Evolutionary conservation across 1,140 invertebrate species (phyloP).

Genomic region (Ceratosolen solmsi): DNA sequence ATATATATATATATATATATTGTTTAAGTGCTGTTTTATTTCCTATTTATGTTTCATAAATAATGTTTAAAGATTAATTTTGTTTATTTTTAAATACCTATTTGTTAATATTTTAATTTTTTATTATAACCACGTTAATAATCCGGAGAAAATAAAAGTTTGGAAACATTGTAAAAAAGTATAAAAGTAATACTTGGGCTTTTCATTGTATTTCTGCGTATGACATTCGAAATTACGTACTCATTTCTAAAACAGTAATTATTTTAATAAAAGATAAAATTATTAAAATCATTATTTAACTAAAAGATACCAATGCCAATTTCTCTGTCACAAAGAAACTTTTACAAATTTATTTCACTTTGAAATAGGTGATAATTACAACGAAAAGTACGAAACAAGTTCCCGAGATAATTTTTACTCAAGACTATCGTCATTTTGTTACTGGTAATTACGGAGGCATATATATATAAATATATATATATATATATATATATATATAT

Average conservation of each 20-base stretch:
- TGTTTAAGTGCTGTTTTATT: too few relatives aligned
- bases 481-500: too few relatives aligned
- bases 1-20: too few relatives aligned
- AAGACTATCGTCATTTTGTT: background rate
- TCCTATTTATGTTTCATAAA: too few relatives aligned
- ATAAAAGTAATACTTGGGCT: background rate
- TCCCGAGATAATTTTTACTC: background rate
- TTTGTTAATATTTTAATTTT: too few relatives aligned
- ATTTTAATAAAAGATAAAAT: too few relatives aligned
- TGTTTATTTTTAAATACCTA: too few relatives aligned
- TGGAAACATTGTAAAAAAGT: too few relatives aligned
- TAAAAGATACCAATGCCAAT: background rate
- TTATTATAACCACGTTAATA: too few relatives aligned
- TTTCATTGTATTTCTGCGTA: background rate
- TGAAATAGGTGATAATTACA: background rate
- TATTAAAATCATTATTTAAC: background rate
- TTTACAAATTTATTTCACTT: constrained; percentile 18
- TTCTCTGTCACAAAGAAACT: background rate
- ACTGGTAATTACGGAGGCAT: background rate
- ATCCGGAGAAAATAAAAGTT: too few relatives aligned
- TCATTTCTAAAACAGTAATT: constrained; percentile 3
- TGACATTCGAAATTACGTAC: background rate
- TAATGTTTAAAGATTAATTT: too few relatives aligned
- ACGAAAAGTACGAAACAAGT: background rate
- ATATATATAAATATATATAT: background rate